phyloP scores from a whole-genome alignment of 2,797 vertebrate species.

The Halcyon leucocephala region DNA sequence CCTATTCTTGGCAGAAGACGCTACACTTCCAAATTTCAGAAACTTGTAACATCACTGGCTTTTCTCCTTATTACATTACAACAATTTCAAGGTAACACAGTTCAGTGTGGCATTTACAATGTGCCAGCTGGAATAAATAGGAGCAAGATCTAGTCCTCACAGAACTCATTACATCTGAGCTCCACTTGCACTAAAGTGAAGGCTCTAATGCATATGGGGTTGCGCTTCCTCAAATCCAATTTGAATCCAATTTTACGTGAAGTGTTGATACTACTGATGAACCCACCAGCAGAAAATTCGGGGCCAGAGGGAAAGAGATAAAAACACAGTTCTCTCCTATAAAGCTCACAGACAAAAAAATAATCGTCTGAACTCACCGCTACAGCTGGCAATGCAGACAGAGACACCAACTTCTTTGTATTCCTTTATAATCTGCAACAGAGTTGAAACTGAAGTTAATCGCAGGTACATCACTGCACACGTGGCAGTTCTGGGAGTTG shows the following conservation, averaged over 20 bases:
- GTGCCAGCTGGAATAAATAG: not conserved
- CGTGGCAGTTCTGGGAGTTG: not conserved
- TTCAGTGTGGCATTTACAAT: not conserved
- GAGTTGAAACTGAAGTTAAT: constrained; percentile 55
- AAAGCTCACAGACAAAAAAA: not conserved
- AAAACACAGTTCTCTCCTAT: not conserved
- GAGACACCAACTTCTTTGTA: constrained; percentile 84
- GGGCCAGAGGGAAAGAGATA: not conserved
- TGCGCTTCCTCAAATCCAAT: not conserved
- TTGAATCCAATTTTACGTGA: not conserved
- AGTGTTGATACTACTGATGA: not conserved
- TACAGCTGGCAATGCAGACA: constrained; percentile 88
- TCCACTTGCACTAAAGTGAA: not conserved
- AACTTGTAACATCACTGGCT: not conserved
- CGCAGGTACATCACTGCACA: not conserved
- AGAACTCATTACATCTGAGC: not conserved
- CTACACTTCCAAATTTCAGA: not conserved
- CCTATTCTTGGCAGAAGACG: not conserved
- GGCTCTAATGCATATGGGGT: not conserved
- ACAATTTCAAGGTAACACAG: not conserved
- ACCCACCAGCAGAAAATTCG: not conserved
- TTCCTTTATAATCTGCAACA: constrained; percentile 91
- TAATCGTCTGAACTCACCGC: constrained; percentile 83
- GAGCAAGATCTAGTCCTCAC: not conserved
- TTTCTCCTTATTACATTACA: not conserved